Percentiles rank a stretch among this genome's conserved stretches.
Evolutionary conservation across 1,140 invertebrate genomes (phyloP).

Genomic region (Drosophila watanabei): DNA sequence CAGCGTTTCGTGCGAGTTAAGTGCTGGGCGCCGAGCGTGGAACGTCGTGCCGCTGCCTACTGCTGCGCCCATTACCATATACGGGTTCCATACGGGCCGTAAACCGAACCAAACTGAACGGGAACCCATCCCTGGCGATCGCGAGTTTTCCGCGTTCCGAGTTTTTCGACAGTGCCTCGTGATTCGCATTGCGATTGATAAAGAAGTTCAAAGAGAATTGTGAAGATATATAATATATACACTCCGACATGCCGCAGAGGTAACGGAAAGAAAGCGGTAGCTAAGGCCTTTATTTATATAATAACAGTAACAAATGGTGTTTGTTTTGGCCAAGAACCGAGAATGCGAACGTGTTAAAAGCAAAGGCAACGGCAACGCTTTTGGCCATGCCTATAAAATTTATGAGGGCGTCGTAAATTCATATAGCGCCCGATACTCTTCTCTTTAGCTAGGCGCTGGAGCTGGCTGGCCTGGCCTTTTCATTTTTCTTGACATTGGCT

Average conservation of each 20-base stretch:
- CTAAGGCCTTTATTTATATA: slow-evolving; percentile 62
- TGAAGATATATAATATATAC: slow-evolving; percentile 18
- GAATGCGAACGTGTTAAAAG: slow-evolving; percentile 69
- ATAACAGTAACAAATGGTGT: slow-evolving; percentile 45
- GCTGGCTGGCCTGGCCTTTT: slow-evolving; percentile 29
- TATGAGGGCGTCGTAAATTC: slow-evolving; percentile 70
- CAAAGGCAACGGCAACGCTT: slow-evolving; percentile 13
- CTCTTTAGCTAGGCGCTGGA: slow-evolving; percentile 1
- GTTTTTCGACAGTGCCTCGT: slow-evolving; percentile 45
- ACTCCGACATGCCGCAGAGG: slow-evolving; percentile 71
- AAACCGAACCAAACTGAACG: slow-evolving; percentile 7
- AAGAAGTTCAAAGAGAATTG: slow-evolving; percentile 30
- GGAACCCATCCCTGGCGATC: slow-evolving; percentile 3
- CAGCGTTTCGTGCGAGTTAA: slow-evolving; percentile 16
- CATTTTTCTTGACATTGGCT: slow-evolving; percentile 69
- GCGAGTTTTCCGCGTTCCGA: slow-evolving; percentile 37
- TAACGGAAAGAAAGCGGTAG: slow-evolving; percentile 52
- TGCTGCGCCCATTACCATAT: not conserved
- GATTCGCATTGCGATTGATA: slow-evolving; percentile 75
- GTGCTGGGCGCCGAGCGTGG: slow-evolving; percentile 36
- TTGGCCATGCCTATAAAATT: slow-evolving; percentile 69
- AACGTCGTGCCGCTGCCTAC: slow-evolving; percentile 34
- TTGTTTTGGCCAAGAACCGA: slow-evolving; percentile 63
- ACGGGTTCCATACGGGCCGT: slow-evolving; percentile 7
- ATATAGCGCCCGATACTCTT: slow-evolving; percentile 30